Evolutionary conservation across 2,113 vertebrate genomes (phyloP), one percentile per base, ranked within the genome.

Genomic region (Chelonoidis abingdonii): DNA sequence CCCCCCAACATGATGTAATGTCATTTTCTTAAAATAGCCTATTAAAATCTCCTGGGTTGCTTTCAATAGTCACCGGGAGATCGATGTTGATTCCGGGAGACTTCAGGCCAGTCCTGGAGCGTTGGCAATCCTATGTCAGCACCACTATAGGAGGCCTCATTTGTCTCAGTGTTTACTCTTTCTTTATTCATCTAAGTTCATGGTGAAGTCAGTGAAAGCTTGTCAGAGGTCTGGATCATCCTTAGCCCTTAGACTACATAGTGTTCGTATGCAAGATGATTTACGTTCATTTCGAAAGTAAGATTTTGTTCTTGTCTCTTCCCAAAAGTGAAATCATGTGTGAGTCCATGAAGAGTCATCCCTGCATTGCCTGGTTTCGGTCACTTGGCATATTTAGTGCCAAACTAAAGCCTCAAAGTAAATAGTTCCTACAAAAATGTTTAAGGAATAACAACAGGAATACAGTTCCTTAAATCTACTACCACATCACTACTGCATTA

Each of bases 391-490:
- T 50, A 50, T 94, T 93, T 75, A 80, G 82, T 95, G 88, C 85
- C 87, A 90, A 97, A 90, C 50, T 65, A 93, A 93, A 94, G 84
- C 92, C 96, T 98, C 95, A 96, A 97, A 95, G 95, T 94, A 96
- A 98, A 94, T 96, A 95, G 97, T 98, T 98, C 97, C 92, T 96
- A 90, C 16, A 86, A 87, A 94, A 95, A 95, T 95, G 95, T 91
- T 95, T 90, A 92, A 94, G 96, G 93, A 94, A 90, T 93, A 96
- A 95, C 88, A 94, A 56, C 47, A 95, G 95, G 87, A 97, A 96
- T 96, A 96, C 11, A 79, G 62, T 79, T 87, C 89, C 96, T 97
- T 97, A 93, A 97, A 95, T 90, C 94, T 84, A 93, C 92, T 76
- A 91, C 89, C 50, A 47, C 94, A 80, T 89, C 97, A 97, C 50